Percentiles rank a stretch among this genome's conserved stretches.
Conservation (phyloP, 2,113 vertebrate species). For the Crotalus horridus region DNA sequence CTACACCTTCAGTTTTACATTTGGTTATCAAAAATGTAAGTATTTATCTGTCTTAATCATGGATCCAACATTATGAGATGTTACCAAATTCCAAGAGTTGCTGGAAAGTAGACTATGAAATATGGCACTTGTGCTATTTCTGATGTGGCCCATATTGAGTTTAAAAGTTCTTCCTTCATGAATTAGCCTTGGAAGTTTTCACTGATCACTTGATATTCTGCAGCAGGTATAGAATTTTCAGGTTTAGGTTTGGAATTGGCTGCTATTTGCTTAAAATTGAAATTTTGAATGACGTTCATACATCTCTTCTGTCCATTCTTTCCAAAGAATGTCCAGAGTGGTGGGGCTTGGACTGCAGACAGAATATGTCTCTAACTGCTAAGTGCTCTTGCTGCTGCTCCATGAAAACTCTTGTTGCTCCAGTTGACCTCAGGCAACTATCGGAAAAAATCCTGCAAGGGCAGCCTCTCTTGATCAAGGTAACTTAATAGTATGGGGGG, state of each 20-base stretch:
- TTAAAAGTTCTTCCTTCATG: not conserved
- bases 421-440: conserved; percentile 54
- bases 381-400: conserved; percentile 70
- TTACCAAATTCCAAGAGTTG: not conserved
- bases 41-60: not conserved
- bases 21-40: not conserved
- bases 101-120: not conserved
- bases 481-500: conserved; percentile 4
- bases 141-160: not conserved
- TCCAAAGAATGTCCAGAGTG: conserved; percentile 68
- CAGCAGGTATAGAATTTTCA: not conserved
- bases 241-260: not conserved
- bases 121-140: accelerated
- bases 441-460: conserved; percentile 60
- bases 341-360: conserved; percentile 63
- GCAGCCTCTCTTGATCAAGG: conserved; percentile 74
- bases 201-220: conserved; percentile 12
- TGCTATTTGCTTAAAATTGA: conserved; percentile 15
- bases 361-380: conserved; percentile 55
- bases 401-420: conserved; percentile 54
- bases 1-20: not conserved
- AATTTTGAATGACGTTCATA: conserved; percentile 1
- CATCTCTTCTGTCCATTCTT: conserved; percentile 23
- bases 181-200: not conserved
- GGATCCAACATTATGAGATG: not conserved